Percentiles rank a stretch among this genome's conserved stretches.
Conservation (phyloP, 1,140 invertebrate species). For the Pristionchus pacificus region DNA sequence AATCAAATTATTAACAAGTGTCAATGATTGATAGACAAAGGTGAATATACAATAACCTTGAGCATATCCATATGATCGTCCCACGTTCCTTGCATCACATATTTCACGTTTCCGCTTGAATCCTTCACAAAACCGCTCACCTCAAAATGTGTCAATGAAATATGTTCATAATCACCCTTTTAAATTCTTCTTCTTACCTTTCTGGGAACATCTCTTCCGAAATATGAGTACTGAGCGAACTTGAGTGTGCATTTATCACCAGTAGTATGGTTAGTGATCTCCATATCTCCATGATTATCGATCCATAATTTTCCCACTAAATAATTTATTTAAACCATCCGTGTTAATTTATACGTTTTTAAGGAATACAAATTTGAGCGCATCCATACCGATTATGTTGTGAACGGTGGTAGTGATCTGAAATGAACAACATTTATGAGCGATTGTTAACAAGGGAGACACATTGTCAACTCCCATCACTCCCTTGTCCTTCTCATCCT, state of each 20-base stretch:
- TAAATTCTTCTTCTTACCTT: slow-evolving; percentile 66
- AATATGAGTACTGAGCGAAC: slow-evolving; percentile 94
- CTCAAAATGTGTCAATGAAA: slow-evolving; percentile 56
- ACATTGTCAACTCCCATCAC: no score
- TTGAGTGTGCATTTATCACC: slow-evolving; percentile 92
- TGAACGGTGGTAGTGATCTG: slow-evolving; percentile 85
- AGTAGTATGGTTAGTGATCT: slow-evolving; percentile 82
- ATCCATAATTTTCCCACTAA: slow-evolving; percentile 99
- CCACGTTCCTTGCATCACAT: slow-evolving; percentile 88
- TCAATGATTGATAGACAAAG: no score
- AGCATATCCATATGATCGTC: slow-evolving; percentile 89
- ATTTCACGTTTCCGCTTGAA: slow-evolving; percentile 66
- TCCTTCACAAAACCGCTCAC: slow-evolving; percentile 71
- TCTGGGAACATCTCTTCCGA: slow-evolving; percentile 84
- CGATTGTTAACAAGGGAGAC: no score
- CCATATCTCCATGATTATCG: slow-evolving; percentile 98
- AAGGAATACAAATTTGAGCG: no score
- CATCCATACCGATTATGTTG: slow-evolving; percentile 98
- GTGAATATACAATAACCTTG: no score
- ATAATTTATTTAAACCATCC: no score
- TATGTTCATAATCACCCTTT: neutral
- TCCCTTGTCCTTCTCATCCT: no score
- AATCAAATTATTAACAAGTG: neutral
- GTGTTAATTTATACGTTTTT: no score
- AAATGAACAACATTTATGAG: neutral